Evolutionary conservation across 1,140 invertebrate genomes (phyloP), one percentile per base, ranked within the genome.

Genomic region (Drosophila leontia): DNA sequence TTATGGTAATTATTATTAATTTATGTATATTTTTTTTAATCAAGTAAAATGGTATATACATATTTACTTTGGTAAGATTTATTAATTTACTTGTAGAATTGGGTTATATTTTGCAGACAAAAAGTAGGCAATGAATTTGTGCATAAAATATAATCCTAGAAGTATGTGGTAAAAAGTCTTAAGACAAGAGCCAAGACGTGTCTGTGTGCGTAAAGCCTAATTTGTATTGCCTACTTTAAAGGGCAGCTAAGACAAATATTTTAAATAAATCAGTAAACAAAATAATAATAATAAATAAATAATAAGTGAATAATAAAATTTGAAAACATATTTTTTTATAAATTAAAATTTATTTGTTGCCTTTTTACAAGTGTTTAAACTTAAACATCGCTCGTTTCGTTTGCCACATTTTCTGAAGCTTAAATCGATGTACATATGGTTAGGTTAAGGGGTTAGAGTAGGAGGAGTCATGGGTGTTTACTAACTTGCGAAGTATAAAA

Each of bases 311-410:
- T n/a, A n/a, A 8, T 29, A 29, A 29, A 29, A 29, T 29, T 6
- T 29, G 0, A 29, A 29, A 29, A 29, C 26, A 29, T 37, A 2
- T 4, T 53, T 65, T 23, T 71, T 26, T 35, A 74, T 74, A 72
- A 74, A 72, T 74, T 53, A 74, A 45, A 55, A 51, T 74, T 74
- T 74, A 74, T 74, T 74, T 71, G 58, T 71, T 74, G 48, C 55
- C 68, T 74, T 74, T 74, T 74, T 74, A 74, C 70, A 74, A 74
- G 37, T 70, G 51, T 72, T 58, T 39, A 59, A 71, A 51, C 26
- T n/a, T 15, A 70, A 72, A 42, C 44, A 35, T 72, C 64, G 44
- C 23, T 58, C 37, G 41, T 69, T 70, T 72, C 44, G 51, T 69
- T 69, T 72, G 65, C 35, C 35, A 50, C 37, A 17, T 39, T 48